phyloP scores from a whole-genome alignment of 2,888 invertebrate genomes.

The Dicranocentrus wangi region DNA sequence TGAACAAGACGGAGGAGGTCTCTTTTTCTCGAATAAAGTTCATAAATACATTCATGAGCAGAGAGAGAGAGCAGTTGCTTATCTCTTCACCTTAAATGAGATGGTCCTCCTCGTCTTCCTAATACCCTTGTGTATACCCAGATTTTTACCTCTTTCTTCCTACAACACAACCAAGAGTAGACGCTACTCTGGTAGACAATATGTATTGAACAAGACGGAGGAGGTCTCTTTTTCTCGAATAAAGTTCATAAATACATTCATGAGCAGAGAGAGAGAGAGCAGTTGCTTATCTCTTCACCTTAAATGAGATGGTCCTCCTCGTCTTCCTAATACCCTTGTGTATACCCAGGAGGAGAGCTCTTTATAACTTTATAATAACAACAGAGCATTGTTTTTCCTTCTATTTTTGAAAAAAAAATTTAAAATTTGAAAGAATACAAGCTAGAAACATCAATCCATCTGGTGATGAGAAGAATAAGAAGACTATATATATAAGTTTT shows the following conservation, averaged over 20 bases:
- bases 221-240: conserved; percentile 29
- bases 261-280: not conserved
- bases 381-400: conserved; percentile 28
- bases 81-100: no score
- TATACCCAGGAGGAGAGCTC: not conserved
- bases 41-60: conserved; percentile 17
- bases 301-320: no score
- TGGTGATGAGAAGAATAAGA: no score
- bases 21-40: conserved; percentile 5
- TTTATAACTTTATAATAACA: conserved; percentile 10
- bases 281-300: not conserved
- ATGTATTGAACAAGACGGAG: conserved; percentile 27
- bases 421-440: no score
- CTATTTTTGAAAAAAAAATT: conserved; percentile 23
- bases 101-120: no score
- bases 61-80: not conserved
- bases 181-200: conserved; percentile 3
- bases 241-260: conserved; percentile 14
- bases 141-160: conserved; percentile 21
- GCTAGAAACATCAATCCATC: conserved; percentile 15
- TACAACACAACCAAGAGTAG: no score
- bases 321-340: not conserved
- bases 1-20: conserved; percentile 37
- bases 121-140: not conserved
- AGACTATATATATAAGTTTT: not conserved